phyloP scores from a whole-genome alignment of 2,888 invertebrate genomes.

The Rotaria socialis region DNA sequence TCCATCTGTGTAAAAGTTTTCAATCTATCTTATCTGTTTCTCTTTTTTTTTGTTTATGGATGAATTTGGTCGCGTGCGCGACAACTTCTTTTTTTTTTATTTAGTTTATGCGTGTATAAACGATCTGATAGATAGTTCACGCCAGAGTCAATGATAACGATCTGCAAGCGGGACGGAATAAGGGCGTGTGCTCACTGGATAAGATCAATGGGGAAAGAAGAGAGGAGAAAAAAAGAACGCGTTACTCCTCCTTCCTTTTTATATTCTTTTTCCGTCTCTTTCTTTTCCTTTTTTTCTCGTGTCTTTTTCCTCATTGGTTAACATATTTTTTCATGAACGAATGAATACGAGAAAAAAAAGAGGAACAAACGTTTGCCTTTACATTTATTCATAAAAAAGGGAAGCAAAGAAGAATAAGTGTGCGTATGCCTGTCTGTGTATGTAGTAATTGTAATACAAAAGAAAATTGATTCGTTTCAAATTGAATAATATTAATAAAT shows the following conservation, averaged over 20 bases:
- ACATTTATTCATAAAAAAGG: not conserved
- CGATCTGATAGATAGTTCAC: slow-evolving; percentile 23
- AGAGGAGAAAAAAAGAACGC: not conserved
- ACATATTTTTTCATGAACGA: slow-evolving; percentile 5
- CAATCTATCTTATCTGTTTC: not conserved
- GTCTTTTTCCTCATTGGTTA: slow-evolving; percentile 23
- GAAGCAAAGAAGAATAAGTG: not conserved
- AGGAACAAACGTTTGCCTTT: not conserved
- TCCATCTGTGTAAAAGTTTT: not conserved
- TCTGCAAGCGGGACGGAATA: slow-evolving; percentile 12
- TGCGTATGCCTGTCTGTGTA: not conserved
- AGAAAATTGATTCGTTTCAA: not conserved
- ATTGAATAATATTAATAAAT: slow-evolving; percentile 10
- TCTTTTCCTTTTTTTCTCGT: not conserved
- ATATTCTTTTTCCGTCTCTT: not conserved
- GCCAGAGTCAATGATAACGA: slow-evolving; percentile 25
- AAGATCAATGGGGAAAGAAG: not conserved
- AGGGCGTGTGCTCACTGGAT: slow-evolving; percentile 1
- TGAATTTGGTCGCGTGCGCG: slow-evolving; percentile 15
- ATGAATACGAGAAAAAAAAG: not conserved
- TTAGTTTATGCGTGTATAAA: slow-evolving; percentile 26
- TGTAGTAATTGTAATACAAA: not conserved
- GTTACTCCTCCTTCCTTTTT: not conserved
- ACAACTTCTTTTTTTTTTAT: not conserved
- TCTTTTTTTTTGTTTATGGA: not conserved